Percentiles rank a stretch among this genome's conserved stretches.
Conservation (phyloP, 2,888 invertebrate species). For the Monoplex corrugatus region DNA sequence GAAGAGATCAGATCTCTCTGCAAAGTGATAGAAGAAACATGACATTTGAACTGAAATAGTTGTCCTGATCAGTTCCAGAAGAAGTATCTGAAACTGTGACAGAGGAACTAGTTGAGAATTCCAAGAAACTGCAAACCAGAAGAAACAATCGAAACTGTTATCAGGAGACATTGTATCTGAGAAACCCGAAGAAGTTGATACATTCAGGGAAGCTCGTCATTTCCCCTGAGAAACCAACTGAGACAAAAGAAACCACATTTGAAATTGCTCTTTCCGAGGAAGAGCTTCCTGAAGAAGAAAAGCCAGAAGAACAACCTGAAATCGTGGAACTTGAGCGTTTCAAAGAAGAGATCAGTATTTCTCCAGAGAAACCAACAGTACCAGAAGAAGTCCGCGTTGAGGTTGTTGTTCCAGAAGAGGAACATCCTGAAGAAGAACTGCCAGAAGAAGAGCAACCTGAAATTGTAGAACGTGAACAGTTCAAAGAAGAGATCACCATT, state of each 20-base stretch:
- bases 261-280: slow-evolving; percentile 17
- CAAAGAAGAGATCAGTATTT: slow-evolving; percentile 3
- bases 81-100: not conserved
- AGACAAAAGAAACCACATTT: slow-evolving; percentile 25
- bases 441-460: slow-evolving; percentile 48
- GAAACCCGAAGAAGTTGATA: slow-evolving; percentile 25
- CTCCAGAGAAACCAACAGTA: slow-evolving; percentile 24
- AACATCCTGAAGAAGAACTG: not conserved
- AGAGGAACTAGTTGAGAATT: not conserved
- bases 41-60: not conserved
- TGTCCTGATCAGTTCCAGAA: not conserved
- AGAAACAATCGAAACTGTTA: not conserved
- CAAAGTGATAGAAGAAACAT: slow-evolving; percentile 28
- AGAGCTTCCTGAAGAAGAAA: not conserved
- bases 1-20: slow-evolving; percentile 46
- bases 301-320: slow-evolving; percentile 47
- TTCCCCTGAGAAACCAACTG: slow-evolving; percentile 25
- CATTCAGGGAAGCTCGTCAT: not conserved
- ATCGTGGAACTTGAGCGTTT: slow-evolving; percentile 44
- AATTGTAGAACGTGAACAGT: slow-evolving; percentile 38
- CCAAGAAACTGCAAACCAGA: not conserved
- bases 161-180: not conserved
- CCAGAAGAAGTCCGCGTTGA: not conserved
- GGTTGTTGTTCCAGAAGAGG: slow-evolving; percentile 27
- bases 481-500: slow-evolving; percentile 36